These are phyloP conservation scores for Gortyna flavago DNA, from an alignment of 2,888 invertebrate species.

Conservation along the genomic window DNA sequence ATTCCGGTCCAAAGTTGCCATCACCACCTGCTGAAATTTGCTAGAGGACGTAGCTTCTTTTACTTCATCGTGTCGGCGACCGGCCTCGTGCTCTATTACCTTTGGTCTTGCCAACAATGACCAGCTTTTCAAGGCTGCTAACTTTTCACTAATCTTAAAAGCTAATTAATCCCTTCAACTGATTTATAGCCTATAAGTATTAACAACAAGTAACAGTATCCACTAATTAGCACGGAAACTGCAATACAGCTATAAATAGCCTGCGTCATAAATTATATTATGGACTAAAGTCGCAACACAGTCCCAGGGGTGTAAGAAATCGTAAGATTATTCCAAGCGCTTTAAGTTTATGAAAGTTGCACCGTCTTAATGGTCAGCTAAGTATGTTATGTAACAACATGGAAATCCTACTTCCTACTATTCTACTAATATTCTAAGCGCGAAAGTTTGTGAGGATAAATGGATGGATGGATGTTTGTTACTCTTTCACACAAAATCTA, in stretches of 20 bases:
- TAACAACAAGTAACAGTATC: background rate
- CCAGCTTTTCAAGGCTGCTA: no score
- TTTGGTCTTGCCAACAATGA: no score
- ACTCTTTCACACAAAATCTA: no score
- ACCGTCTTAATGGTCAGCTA: conserved; percentile 24
- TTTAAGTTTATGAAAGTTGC: conserved; percentile 51
- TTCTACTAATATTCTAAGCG: no score
- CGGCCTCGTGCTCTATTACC: no score
- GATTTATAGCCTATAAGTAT: conserved; percentile 18
- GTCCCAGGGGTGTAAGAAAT: conserved; percentile 66
- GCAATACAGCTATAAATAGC: conserved; percentile 39
- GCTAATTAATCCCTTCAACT: conserved; percentile 1
- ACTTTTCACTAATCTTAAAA: conserved; percentile 5
- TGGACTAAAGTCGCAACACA: conserved; percentile 63
- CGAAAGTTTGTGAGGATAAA: no score
- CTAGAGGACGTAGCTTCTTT: no score
- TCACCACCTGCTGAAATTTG: no score
- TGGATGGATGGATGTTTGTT: no score
- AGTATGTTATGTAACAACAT: background rate
- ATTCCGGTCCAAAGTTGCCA: no score
- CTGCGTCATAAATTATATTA: conserved; percentile 70
- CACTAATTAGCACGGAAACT: conserved; percentile 44
- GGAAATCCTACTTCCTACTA: background rate
- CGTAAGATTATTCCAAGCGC: conserved; percentile 67
- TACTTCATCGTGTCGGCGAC: no score